Evolutionary conservation across 2,888 invertebrate genomes (phyloP), one percentile per base, ranked within the genome.

Genomic region (Augiades crinisus): DNA sequence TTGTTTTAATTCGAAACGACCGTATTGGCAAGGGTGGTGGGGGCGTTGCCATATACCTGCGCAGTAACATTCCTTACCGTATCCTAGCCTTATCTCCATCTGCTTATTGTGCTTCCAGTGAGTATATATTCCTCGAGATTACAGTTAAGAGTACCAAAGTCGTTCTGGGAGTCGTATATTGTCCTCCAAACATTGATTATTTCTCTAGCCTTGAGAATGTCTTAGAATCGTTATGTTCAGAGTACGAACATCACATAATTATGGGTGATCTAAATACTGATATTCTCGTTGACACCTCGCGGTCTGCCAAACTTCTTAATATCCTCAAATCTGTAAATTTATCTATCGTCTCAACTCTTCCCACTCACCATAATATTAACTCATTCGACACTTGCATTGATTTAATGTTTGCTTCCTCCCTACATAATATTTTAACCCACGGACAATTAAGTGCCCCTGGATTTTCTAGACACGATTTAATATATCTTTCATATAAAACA

Each of bases 371-470:
- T 27, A 41, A 41, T 6, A n/a, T 10, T 27, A 14, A 16, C 16
- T 7, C 24, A 16, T 6, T 4, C 1, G 41, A 41, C 5, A 41
- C 13, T 6, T 27, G 4, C 1, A n/a, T 41, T 2, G 41, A 27
- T 16, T 13, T 38, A 13, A 16, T 41, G 1, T 7, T 24, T 4
- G 10, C 24, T 3, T 40, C 40, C 3, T 24, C 14, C 1, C 16
- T 12, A 2, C 2, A 14, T 16, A 7, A 8, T 7, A 6, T 40
- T 14, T 7, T 40, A n/a, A 24, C 12, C 5, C 13, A 40, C 8
- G 40, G 40, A 6, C 40, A 40, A n/a, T n/a, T 40, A 7, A n/a
- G n/a, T n/a, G 24, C 40, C 16, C 16, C 24, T 2, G 40, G 24
- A 2, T 40, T 40, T 27, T 24, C 24, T 5, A 36, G 14, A n/a